Percentiles rank a stretch among this genome's conserved stretches.
Evolutionary conservation across 2,888 invertebrate species (phyloP).

Genomic region (Cyclophora albipunctata): DNA sequence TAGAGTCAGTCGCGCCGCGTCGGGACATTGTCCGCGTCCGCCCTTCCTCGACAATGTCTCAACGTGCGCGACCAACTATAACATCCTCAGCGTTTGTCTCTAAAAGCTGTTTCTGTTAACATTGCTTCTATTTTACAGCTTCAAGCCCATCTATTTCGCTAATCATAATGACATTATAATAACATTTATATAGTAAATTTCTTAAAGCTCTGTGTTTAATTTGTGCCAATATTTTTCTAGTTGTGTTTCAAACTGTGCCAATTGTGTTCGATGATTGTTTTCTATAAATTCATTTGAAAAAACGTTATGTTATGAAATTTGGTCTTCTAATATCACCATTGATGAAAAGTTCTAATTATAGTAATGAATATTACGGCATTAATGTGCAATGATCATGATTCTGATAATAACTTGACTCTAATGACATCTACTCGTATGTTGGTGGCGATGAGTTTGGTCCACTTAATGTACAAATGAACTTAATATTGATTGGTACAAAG

Average conservation of each 20-base stretch:
- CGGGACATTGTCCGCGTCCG: too few relatives aligned
- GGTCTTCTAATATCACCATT: slow-evolving; percentile 10
- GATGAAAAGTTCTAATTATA: slow-evolving; percentile 12
- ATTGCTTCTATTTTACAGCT: slow-evolving; percentile 13
- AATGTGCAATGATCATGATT: too few relatives aligned
- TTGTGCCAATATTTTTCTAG: slow-evolving; percentile 40
- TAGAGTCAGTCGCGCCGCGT: too few relatives aligned
- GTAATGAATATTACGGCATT: too few relatives aligned
- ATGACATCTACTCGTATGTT: too few relatives aligned
- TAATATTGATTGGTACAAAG: too few relatives aligned
- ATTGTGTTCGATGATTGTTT: slow-evolving; percentile 11
- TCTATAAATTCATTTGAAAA: slow-evolving; percentile 13
- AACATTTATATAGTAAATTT: slow-evolving; percentile 16
- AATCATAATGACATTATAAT: slow-evolving; percentile 17
- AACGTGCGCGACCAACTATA: not conserved
- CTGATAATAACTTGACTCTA: too few relatives aligned
- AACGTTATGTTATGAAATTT: too few relatives aligned
- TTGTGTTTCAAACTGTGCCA: slow-evolving; percentile 17
- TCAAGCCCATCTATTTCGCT: slow-evolving; percentile 9
- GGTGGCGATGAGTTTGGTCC: too few relatives aligned
- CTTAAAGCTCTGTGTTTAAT: slow-evolving; percentile 28
- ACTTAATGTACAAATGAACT: too few relatives aligned
- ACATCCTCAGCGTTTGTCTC: not conserved
- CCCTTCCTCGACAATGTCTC: not conserved
- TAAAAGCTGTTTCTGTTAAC: slow-evolving; percentile 9